A percentile compares a stretch with the other conserved stretches of the same genome.
These are phyloP conservation scores for Hemibagrus wyckioides DNA, from an alignment of 2,113 vertebrate species.

Conservation along the genomic window DNA sequence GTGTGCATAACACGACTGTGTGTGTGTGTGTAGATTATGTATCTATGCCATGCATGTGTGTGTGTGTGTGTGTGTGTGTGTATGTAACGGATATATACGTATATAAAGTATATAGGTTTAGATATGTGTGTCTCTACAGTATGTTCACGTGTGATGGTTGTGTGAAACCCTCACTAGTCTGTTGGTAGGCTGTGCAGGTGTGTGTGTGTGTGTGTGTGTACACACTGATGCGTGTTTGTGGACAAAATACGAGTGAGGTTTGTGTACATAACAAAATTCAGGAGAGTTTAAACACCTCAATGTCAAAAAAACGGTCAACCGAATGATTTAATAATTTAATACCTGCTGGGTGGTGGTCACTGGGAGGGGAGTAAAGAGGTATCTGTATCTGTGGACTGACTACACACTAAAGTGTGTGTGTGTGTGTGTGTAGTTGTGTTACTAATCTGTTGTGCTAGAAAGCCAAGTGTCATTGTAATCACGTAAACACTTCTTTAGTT, in stretches of 20 bases:
- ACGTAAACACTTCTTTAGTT: neutral
- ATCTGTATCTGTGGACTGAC: neutral
- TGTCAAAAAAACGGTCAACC: constrained; percentile 11
- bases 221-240: constrained; percentile 18
- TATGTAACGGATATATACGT: no score
- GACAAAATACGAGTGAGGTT: neutral
- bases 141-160: neutral
- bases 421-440: constrained; percentile 11
- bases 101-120: no score
- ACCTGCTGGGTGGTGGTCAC: neutral
- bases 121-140: no score
- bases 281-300: neutral
- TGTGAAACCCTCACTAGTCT: neutral
- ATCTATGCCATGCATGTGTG: neutral
- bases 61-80: neutral
- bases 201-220: constrained; percentile 1
- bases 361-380: neutral
- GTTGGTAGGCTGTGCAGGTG: neutral
- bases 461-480: constrained; percentile 17
- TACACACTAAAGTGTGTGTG: neutral
- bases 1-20: constrained; percentile 4
- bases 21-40: constrained; percentile 5
- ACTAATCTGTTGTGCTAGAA: constrained; percentile 2
- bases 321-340: neutral
- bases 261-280: constrained; percentile 12